These are phyloP conservation scores for Setipinna tenuifilis DNA, from an alignment of 2,797 vertebrate genomes.

Conservation along the genomic window DNA sequence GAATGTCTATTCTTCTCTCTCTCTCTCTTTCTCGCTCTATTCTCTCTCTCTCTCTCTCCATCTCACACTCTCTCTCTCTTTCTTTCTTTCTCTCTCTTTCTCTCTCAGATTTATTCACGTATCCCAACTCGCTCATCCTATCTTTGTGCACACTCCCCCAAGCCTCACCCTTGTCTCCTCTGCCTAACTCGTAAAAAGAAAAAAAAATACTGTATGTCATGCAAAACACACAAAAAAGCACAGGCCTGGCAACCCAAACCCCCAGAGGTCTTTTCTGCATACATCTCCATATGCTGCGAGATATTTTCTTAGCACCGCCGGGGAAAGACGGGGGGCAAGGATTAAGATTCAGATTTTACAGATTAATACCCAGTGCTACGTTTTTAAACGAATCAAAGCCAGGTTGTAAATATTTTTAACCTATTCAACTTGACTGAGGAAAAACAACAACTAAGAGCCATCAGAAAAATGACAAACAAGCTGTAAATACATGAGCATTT, in stretches of 20 bases:
- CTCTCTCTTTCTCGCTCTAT: slow-evolving; percentile 11
- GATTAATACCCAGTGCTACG: not conserved
- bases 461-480: slow-evolving; percentile 48
- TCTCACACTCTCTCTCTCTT: slow-evolving; percentile 36
- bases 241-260: not conserved
- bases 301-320: not conserved
- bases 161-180: slow-evolving; percentile 8
- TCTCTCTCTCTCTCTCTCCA: slow-evolving; percentile 53
- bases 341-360: slow-evolving; percentile 18
- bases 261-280: slow-evolving; percentile 1
- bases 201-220: not conserved
- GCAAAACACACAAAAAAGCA: not conserved
- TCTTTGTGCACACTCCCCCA: not conserved
- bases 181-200: not conserved
- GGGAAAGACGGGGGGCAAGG: not conserved
- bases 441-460: slow-evolving; percentile 54
- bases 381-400: not conserved
- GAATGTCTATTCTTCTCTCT: slow-evolving; percentile 20
- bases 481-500: slow-evolving; percentile 62
- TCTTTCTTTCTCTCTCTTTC: slow-evolving; percentile 46
- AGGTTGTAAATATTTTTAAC: slow-evolving; percentile 28
- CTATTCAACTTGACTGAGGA: slow-evolving; percentile 31
- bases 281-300: slow-evolving; percentile 17
- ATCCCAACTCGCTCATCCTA: not conserved
- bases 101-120: slow-evolving; percentile 40